Evolutionary conservation across 2,888 invertebrate species (phyloP).

Genomic region (Melieria omissa): DNA sequence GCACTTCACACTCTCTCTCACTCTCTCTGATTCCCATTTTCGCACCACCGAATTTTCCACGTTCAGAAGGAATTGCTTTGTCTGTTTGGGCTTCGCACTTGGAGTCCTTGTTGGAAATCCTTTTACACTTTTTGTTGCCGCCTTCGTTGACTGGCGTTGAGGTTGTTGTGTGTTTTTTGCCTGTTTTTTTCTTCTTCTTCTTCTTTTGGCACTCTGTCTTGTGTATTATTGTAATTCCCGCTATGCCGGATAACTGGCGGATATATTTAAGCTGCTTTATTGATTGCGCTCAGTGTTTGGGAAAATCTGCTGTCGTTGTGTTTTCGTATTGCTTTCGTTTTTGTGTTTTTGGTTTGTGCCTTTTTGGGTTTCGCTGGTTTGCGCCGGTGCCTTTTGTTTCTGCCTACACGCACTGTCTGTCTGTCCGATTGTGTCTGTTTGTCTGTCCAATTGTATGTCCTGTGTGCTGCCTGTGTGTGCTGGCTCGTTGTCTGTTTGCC

Average conservation of each 20-base stretch:
- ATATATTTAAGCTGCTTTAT: slow-evolving; percentile 60
- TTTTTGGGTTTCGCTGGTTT: slow-evolving; percentile 3
- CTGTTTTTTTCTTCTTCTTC: not conserved
- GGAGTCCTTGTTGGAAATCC: too few species aligned
- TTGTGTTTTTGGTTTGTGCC: slow-evolving; percentile 3
- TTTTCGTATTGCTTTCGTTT: not conserved
- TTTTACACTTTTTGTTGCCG: not conserved
- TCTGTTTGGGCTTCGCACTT: too few species aligned
- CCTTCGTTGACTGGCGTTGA: not conserved
- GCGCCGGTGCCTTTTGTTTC: too few species aligned
- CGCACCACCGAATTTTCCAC: too few species aligned
- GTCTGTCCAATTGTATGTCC: not conserved
- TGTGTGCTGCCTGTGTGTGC: not conserved
- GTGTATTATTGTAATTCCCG: slow-evolving; percentile 26
- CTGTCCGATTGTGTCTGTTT: slow-evolving; percentile 12
- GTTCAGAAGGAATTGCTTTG: too few species aligned
- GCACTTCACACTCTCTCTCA: not conserved
- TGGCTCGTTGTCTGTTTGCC: too few species aligned
- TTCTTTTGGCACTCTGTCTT: slow-evolving; percentile 10
- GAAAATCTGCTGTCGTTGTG: slow-evolving; percentile 15
- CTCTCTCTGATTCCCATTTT: not conserved
- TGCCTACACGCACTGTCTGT: not conserved
- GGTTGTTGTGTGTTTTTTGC: slow-evolving; percentile 2
- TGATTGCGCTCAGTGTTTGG: slow-evolving; percentile 50
- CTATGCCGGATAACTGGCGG: slow-evolving; percentile 52